Evolutionary conservation across 2,888 invertebrate species (phyloP), one percentile per base, ranked within the genome.

Genomic region (Tiliacea aurago): DNA sequence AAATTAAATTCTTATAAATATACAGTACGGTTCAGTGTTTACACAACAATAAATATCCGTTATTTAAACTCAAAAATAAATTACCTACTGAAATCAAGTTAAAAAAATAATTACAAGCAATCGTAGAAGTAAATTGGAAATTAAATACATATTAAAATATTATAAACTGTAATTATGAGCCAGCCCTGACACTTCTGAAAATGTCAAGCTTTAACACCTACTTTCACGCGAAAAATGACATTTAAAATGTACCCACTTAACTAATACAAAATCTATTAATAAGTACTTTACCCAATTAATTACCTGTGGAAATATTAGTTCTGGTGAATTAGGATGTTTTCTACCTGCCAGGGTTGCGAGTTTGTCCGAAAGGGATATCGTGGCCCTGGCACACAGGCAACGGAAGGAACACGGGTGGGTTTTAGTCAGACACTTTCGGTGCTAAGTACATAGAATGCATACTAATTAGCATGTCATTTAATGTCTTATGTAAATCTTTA

Each of bases 131-230:
- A 62, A 71, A 20, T 72, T 69, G 53, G 45, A 66, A 69, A 79
- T 83, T 75, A 81, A 79, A 78, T 74, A 71, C 64, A 41, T 73
- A 70, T 64, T 75, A 70, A 78, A 80, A 75, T 72, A 58, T 71
- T 66, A 70, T 66, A 65, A 80, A 70, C 76, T 71, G 65, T 53
- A 63, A 70, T 78, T 74, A 76, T 49, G 82, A 55, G 86, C 15
- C 86, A 88, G 63, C 89, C 87, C 86, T 89, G 87, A 87, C 81
- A 72, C 70, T 67, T 33, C 78, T 79, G 79, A 74, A 88, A 89
- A 89, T 89, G 87, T 88, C 87, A 88, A 83, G 73, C 68, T 59
- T 72, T 47, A 51, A 78, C 70, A 66, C 81, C 74, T 73, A 81
- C 85, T 88, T 87, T 87, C 83, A 79, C 83, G 70, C 68, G 68